Percentiles rank a stretch among this genome's conserved stretches.
Conservation (phyloP, 2,797 vertebrate species). For the Myripristis jacobus region DNA sequence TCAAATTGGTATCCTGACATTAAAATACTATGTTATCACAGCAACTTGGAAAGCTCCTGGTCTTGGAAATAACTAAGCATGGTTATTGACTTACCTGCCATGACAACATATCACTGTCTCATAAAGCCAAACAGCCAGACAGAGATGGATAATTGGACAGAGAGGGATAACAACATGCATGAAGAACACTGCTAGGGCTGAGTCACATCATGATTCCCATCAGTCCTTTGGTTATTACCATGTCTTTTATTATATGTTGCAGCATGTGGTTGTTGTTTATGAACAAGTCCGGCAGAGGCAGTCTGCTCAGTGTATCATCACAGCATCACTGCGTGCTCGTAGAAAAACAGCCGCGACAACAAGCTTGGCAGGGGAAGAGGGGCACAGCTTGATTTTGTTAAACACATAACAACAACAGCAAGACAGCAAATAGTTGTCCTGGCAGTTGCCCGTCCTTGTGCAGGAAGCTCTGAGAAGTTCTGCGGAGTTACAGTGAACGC, state of each 20-base stretch:
- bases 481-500: slow-evolving; percentile 21
- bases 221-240: slow-evolving; percentile 65
- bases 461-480: slow-evolving; percentile 23
- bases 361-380: slow-evolving; percentile 47
- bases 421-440: slow-evolving; percentile 44
- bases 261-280: slow-evolving; percentile 76
- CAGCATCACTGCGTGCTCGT: slow-evolving; percentile 53
- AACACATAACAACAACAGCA: slow-evolving; percentile 52
- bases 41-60: background rate
- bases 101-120: background rate
- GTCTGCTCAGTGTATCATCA: slow-evolving; percentile 69
- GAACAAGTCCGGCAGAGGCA: slow-evolving; percentile 67
- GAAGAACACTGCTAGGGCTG: slow-evolving; percentile 82
- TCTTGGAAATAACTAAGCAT: too few relatives aligned
- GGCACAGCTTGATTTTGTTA: slow-evolving; percentile 71
- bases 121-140: slow-evolving; percentile 7
- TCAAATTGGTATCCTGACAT: background rate
- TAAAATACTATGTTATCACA: background rate
- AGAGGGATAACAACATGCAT: slow-evolving; percentile 81
- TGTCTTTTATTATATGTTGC: slow-evolving; percentile 73
- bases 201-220: slow-evolving; percentile 70
- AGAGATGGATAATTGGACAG: slow-evolving; percentile 76
- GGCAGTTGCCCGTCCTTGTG: slow-evolving; percentile 28
- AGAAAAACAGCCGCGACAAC: slow-evolving; percentile 62
- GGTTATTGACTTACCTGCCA: background rate